Percentiles rank a stretch among this genome's conserved stretches.
phyloP scores from a whole-genome alignment of 1,140 invertebrate genomes.

The Heliconius melpomene region DNA sequence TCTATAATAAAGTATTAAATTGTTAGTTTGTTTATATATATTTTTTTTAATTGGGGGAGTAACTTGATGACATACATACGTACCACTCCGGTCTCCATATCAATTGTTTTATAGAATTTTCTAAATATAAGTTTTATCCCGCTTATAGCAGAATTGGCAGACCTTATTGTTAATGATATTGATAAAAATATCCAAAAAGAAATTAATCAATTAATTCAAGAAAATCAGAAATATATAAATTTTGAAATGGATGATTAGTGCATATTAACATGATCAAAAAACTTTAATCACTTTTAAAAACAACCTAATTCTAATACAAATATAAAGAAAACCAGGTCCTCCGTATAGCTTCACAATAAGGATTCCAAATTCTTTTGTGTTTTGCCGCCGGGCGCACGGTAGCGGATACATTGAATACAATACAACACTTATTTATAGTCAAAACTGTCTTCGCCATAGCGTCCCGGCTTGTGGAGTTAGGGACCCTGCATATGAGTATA shows the following conservation, averaged over 20 bases:
- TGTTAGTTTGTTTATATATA: slow-evolving; percentile 34
- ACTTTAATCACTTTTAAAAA: too few relatives aligned
- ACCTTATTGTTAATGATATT: too few relatives aligned
- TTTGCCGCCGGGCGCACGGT: slow-evolving; percentile 70
- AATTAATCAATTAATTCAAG: too few relatives aligned
- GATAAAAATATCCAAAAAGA: too few relatives aligned
- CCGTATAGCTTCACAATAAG: slow-evolving; percentile 56
- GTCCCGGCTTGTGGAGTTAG: slow-evolving; percentile 53
- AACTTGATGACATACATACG: too few relatives aligned
- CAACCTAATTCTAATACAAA: slow-evolving; percentile 30
- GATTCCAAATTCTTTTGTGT: slow-evolving; percentile 79
- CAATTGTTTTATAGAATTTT: too few relatives aligned
- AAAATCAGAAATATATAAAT: too few relatives aligned
- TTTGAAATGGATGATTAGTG: too few relatives aligned
- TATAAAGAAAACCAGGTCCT: slow-evolving; percentile 41
- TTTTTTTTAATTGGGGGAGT: not conserved
- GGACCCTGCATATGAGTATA: slow-evolving; percentile 1
- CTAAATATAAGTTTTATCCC: too few relatives aligned
- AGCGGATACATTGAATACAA: slow-evolving; percentile 80
- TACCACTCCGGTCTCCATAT: not conserved
- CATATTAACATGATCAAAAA: too few relatives aligned
- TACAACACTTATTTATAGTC: slow-evolving; percentile 81
- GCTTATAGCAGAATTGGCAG: too few relatives aligned
- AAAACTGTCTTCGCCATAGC: slow-evolving; percentile 79
- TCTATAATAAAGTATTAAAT: slow-evolving; percentile 7